Evolutionary conservation across 2,888 invertebrate genomes (phyloP).

Genomic region (Eilema griseolum): DNA sequence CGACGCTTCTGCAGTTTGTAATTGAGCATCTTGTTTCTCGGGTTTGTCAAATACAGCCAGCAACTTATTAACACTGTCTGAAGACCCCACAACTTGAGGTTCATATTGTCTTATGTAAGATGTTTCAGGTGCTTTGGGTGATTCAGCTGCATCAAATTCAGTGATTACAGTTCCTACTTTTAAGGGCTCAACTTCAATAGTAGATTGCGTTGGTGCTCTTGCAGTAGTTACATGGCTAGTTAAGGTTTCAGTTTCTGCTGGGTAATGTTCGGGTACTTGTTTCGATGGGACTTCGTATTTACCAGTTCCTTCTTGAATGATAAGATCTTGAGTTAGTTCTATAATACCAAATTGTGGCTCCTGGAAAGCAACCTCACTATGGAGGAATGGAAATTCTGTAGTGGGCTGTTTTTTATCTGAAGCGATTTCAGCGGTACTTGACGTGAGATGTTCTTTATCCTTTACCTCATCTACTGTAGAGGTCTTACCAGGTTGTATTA

Average conservation of each 20-base stretch:
- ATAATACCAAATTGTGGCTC: slow-evolving; percentile 41
- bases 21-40: slow-evolving; percentile 68
- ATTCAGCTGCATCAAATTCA: slow-evolving; percentile 58
- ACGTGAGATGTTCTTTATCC: background rate
- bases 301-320: slow-evolving; percentile 47
- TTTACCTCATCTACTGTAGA: background rate
- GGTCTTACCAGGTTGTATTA: background rate
- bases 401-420: slow-evolving; percentile 34
- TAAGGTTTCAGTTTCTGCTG: slow-evolving; percentile 32
- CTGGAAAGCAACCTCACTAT: slow-evolving; percentile 43
- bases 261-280: slow-evolving; percentile 15
- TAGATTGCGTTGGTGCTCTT: slow-evolving; percentile 56
- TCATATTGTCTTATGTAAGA: slow-evolving; percentile 68
- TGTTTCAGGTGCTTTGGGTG: slow-evolving; percentile 56
- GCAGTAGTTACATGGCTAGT: slow-evolving; percentile 52
- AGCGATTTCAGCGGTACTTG: background rate
- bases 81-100: slow-evolving; percentile 58
- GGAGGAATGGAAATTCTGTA: slow-evolving; percentile 33
- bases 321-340: slow-evolving; percentile 50
- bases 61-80: slow-evolving; percentile 63
- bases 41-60: slow-evolving; percentile 61
- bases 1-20: slow-evolving; percentile 52
- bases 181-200: slow-evolving; percentile 61
- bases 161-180: slow-evolving; percentile 62
- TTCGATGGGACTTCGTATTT: slow-evolving; percentile 28